phyloP scores from a whole-genome alignment of 2,888 invertebrate species.

The Cancer borealis region DNA sequence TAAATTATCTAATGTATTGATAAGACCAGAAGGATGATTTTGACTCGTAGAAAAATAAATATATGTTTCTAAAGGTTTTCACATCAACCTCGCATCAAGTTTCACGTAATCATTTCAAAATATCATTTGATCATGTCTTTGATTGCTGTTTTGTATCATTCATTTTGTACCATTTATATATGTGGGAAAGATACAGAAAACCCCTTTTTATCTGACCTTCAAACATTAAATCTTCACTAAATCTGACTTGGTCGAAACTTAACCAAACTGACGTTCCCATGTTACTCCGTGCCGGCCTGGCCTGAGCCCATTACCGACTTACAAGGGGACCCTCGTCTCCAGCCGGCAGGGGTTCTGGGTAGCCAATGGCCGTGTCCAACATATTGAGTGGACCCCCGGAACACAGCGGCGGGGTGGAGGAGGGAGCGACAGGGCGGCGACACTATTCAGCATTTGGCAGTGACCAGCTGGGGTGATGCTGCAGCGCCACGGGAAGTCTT shows the following conservation, averaged over 20 bases:
- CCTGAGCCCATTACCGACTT: constrained; percentile 34
- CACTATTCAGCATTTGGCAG: constrained; percentile 61
- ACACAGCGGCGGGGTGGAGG: constrained; percentile 55
- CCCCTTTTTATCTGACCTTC: not conserved
- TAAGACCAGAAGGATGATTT: not conserved
- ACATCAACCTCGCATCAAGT: not conserved
- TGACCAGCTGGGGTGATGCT: constrained; percentile 35
- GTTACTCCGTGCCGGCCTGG: constrained; percentile 44
- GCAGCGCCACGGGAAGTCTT: constrained; percentile 48
- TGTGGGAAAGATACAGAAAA: not conserved
- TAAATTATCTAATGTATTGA: not conserved
- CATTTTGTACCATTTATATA: not conserved
- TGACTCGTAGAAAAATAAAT: not conserved
- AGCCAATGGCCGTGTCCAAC: constrained; percentile 66
- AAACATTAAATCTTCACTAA: constrained; percentile 35
- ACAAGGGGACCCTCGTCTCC: constrained; percentile 36
- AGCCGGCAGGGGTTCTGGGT: constrained; percentile 44
- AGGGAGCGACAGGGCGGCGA: constrained; percentile 46
- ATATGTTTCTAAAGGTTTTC: not conserved
- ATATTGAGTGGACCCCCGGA: constrained; percentile 63
- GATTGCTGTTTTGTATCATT: not conserved
- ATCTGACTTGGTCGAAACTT: constrained; percentile 32
- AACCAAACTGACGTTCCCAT: constrained; percentile 46
- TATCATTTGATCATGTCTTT: not conserved
- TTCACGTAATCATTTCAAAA: not conserved